Conservation (phyloP, 2,797 vertebrate species). For the Lagorchestes hirsutus region DNA sequence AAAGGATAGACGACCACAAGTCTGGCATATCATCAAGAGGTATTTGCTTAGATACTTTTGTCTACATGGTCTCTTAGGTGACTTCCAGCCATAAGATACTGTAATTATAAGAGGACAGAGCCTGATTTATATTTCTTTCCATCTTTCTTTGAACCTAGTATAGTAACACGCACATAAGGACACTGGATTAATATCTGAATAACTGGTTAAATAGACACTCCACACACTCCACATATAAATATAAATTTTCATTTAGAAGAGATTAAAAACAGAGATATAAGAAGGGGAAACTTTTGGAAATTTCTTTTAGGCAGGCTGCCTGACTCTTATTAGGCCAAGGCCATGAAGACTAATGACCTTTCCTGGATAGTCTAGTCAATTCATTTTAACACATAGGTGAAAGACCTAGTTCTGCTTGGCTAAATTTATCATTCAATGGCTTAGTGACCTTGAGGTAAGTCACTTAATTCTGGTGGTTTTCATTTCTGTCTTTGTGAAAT, state of each 20-base stretch:
- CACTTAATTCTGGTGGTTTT: slow-evolving; percentile 4
- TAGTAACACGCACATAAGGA: not conserved
- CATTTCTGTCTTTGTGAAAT: not conserved
- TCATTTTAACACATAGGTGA: not conserved
- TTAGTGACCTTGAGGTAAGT: slow-evolving; percentile 7
- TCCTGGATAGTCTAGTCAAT: not conserved
- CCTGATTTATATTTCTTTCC: slow-evolving; percentile 9
- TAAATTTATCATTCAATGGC: not conserved
- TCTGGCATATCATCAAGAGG: not conserved
- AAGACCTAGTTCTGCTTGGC: not conserved
- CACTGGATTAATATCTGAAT: not conserved
- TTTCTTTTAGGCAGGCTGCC: slow-evolving; percentile 18
- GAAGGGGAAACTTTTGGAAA: not conserved
- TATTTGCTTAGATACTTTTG: not conserved
- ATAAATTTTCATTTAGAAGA: slow-evolving; percentile 17
- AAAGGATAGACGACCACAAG: not conserved
- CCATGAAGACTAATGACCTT: not conserved
- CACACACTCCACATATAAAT: not conserved
- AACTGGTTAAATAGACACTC: not conserved
- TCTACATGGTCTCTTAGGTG: not conserved
- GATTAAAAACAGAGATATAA: not conserved
- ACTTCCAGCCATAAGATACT: not conserved
- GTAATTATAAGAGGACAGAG: not conserved
- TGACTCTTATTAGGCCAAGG: slow-evolving; percentile 15
- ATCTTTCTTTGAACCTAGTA: not conserved